These are phyloP conservation scores for Drosophila multiciliata DNA, from an alignment of 2,888 invertebrate genomes.

Conservation along the genomic window DNA sequence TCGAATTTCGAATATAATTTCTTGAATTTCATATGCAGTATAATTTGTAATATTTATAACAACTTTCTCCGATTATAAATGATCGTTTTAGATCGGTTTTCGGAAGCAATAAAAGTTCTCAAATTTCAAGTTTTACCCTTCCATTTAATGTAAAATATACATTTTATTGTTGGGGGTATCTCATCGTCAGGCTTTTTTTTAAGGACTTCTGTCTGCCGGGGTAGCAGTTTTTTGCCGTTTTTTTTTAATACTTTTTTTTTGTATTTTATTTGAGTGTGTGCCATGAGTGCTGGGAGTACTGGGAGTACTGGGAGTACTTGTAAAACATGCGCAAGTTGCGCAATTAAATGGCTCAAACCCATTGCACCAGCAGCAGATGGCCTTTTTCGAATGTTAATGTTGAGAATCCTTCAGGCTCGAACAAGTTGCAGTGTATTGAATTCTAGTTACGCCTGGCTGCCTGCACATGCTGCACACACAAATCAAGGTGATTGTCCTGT, in stretches of 20 bases:
- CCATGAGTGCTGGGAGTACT: slow-evolving; percentile 17
- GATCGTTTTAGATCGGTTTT: neutral
- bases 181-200: neutral
- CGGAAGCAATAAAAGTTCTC: neutral
- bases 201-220: neutral
- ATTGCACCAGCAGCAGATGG: neutral
- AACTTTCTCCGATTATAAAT: neutral
- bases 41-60: neutral
- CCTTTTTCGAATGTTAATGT: slow-evolving; percentile 13
- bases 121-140: neutral
- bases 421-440: slow-evolving; percentile 42
- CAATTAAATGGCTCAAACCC: slow-evolving; percentile 61
- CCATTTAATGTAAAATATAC: neutral
- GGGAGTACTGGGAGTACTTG: slow-evolving; percentile 36
- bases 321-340: slow-evolving; percentile 75
- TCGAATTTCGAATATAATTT: neutral
- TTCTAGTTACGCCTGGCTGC: slow-evolving; percentile 38
- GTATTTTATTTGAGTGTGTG: slow-evolving; percentile 12
- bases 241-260: neutral
- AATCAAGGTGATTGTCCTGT: slow-evolving; percentile 34
- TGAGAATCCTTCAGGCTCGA: slow-evolving; percentile 12
- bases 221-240: neutral
- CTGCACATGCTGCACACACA: slow-evolving; percentile 43
- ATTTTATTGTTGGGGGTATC: neutral
- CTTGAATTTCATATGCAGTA: neutral